A percentile compares a stretch with the other conserved stretches of the same genome.
Conservation (phyloP, 2,113 vertebrate species). For the Rhizomys pruinosus region DNA sequence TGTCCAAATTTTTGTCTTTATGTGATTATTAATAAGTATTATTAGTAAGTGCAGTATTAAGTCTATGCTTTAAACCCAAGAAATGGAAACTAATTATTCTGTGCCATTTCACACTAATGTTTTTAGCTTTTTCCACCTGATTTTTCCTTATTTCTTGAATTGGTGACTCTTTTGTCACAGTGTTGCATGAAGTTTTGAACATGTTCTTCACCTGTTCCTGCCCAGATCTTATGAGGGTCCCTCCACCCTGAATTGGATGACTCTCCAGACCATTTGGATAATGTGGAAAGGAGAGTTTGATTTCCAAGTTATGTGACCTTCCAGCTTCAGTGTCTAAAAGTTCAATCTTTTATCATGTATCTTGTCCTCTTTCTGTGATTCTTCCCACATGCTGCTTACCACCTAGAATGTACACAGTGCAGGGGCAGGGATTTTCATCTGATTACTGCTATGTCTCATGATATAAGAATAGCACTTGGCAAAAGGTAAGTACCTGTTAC, state of each 20-base stretch:
- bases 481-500: background rate
- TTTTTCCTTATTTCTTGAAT: constrained; percentile 31
- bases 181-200: background rate
- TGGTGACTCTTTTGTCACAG: background rate
- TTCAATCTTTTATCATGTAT: background rate
- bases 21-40: background rate
- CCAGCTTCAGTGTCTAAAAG: background rate
- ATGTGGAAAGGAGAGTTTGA: background rate
- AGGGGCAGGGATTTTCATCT: background rate
- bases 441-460: background rate
- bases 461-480: background rate
- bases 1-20: background rate
- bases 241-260: background rate
- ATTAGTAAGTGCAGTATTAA: background rate
- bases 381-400: background rate
- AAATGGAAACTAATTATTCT: background rate
- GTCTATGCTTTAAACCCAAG: background rate
- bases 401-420: background rate
- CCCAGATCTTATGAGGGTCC: background rate
- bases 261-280: background rate
- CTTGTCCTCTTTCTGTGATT: background rate
- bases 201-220: background rate
- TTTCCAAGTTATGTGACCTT: background rate
- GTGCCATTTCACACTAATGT: background rate
- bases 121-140: constrained; percentile 7